phyloP scores from a whole-genome alignment of 2,888 invertebrate species.

The Melieria picta region DNA sequence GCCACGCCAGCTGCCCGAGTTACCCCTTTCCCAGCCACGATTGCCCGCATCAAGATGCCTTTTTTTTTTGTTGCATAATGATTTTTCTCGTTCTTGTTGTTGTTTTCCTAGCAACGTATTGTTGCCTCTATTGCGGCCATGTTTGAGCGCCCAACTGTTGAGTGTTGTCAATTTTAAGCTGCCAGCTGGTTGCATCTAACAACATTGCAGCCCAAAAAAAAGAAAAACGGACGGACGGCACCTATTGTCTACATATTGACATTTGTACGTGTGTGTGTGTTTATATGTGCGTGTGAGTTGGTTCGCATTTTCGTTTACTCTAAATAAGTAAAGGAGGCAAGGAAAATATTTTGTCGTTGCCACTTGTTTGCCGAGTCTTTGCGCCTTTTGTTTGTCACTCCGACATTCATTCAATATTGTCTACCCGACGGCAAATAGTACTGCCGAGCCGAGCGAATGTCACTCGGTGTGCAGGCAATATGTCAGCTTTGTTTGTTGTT shows the following conservation, averaged over 20 bases:
- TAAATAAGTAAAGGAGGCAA: not conserved
- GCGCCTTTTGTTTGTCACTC: not conserved
- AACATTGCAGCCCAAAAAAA: too few relatives aligned
- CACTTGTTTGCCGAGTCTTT: slow-evolving; percentile 20
- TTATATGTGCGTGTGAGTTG: not conserved
- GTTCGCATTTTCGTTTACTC: not conserved
- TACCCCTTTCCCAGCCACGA: slow-evolving; percentile 6
- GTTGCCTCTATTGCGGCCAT: slow-evolving; percentile 15
- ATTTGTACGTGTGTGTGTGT: not conserved
- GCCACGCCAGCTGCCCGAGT: slow-evolving; percentile 43
- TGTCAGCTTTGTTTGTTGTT: slow-evolving; percentile 1
- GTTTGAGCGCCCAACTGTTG: too few relatives aligned
- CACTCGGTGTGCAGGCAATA: slow-evolving; percentile 46
- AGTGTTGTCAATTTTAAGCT: slow-evolving; percentile 10
- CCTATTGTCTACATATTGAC: not conserved
- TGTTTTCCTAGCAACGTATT: slow-evolving; percentile 10
- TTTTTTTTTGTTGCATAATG: slow-evolving; percentile 3
- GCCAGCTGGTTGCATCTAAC: not conserved
- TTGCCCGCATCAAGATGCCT: not conserved
- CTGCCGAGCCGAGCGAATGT: slow-evolving; percentile 47
- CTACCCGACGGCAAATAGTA: not conserved
- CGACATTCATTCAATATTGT: not conserved
- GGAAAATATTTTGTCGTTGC: not conserved
- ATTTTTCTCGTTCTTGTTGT: slow-evolving; percentile 11
- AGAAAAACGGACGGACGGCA: too few relatives aligned